These are phyloP conservation scores for Etheostoma perlongum DNA, from an alignment of 2,797 vertebrate species.

Conservation along the genomic window DNA sequence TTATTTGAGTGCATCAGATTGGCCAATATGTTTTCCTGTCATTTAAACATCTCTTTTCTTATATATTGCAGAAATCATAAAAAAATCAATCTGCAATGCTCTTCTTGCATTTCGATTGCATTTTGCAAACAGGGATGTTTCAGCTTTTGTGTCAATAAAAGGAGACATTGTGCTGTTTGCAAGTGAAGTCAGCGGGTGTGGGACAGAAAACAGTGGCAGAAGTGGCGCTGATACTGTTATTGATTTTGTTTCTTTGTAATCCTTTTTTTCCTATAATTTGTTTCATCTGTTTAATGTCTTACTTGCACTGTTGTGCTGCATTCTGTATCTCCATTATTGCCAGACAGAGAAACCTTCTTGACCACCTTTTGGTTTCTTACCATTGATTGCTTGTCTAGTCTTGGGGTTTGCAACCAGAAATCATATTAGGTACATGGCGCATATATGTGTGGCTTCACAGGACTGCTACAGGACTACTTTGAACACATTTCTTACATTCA, in stretches of 20 bases:
- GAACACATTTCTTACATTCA: not conserved
- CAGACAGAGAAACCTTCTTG: too few relatives aligned
- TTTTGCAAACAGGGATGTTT: too few relatives aligned
- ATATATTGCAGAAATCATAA: not conserved
- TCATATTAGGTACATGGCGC: too few relatives aligned
- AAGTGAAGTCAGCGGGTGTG: not conserved
- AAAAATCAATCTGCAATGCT: not conserved
- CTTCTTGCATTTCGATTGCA: too few relatives aligned
- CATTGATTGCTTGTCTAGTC: not conserved
- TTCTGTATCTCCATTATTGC: not conserved
- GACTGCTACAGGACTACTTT: not conserved
- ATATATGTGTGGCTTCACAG: slow-evolving; percentile 5
- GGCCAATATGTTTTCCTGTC: too few relatives aligned
- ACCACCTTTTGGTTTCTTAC: not conserved
- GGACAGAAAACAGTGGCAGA: too few relatives aligned
- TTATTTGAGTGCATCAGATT: not conserved
- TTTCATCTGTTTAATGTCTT: too few relatives aligned
- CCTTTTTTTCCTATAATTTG: not conserved
- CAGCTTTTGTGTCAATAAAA: too few relatives aligned
- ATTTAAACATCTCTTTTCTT: not conserved
- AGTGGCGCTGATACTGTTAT: not conserved
- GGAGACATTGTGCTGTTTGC: not conserved
- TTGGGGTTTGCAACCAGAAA: not conserved
- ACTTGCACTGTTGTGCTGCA: not conserved
- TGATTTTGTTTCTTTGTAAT: slow-evolving; percentile 4